These are phyloP conservation scores for Lordiphosa andalusiaca DNA, from an alignment of 2,888 invertebrate genomes.

Conservation along the genomic window DNA sequence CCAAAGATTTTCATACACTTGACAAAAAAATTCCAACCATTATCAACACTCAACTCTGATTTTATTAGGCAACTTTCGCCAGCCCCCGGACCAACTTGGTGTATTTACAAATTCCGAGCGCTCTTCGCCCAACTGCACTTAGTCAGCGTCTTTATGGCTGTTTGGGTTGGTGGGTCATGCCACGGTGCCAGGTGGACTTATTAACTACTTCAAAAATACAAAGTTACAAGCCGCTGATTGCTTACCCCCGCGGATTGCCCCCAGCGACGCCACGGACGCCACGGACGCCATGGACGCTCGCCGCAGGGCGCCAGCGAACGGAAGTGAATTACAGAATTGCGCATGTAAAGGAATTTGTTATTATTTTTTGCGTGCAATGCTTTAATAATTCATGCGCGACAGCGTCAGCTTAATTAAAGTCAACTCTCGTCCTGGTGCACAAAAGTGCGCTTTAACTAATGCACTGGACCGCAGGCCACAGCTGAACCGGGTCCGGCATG, in stretches of 20 bases:
- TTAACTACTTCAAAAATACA: slow-evolving; percentile 59
- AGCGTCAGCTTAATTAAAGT: slow-evolving; percentile 59
- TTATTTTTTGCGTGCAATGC: slow-evolving; percentile 48
- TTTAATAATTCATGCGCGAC: slow-evolving; percentile 58
- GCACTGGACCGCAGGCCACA: slow-evolving; percentile 45
- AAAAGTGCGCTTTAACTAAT: slow-evolving; percentile 43
- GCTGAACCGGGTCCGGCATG: slow-evolving; percentile 31
- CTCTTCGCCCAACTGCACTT: slow-evolving; percentile 29
- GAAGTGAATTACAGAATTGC: slow-evolving; percentile 44
- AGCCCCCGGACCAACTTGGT: slow-evolving; percentile 32
- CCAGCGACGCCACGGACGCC: neutral
- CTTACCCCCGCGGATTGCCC: slow-evolving; percentile 10
- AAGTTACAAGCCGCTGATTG: slow-evolving; percentile 53
- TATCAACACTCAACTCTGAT: slow-evolving; percentile 63
- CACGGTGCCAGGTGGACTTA: slow-evolving; percentile 32
- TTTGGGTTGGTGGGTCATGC: slow-evolving; percentile 24
- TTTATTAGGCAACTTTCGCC: slow-evolving; percentile 65
- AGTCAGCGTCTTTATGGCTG: slow-evolving; percentile 33
- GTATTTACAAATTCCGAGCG: slow-evolving; percentile 25
- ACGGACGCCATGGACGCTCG: slow-evolving; percentile 1
- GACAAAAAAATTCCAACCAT: slow-evolving; percentile 19
- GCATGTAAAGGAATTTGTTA: slow-evolving; percentile 50
- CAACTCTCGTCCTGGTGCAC: slow-evolving; percentile 8
- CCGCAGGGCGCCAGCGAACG: slow-evolving; percentile 9
- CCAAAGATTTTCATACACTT: too few relatives aligned